A percentile compares a stretch with the other conserved stretches of the same genome.
Evolutionary conservation across 1,140 invertebrate species (phyloP).

Genomic region (Apis dorsata): DNA sequence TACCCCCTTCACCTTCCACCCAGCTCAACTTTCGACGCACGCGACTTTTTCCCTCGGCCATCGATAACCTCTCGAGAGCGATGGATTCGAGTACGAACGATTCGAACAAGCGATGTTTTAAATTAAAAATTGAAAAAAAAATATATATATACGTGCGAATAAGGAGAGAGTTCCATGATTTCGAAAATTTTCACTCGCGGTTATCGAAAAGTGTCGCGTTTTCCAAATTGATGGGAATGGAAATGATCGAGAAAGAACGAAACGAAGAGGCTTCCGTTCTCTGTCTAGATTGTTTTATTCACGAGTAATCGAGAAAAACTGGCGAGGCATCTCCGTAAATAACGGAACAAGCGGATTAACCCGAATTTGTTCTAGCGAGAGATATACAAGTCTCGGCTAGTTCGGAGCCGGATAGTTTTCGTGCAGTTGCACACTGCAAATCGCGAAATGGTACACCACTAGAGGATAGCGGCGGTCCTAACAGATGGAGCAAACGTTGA

Average conservation of each 20-base stretch:
- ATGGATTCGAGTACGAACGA: neutral
- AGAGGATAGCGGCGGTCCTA: neutral
- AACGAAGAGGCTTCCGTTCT: neutral
- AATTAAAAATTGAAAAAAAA: slow-evolving; percentile 32
- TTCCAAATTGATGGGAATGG: too few relatives aligned
- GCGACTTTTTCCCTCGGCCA: slow-evolving; percentile 12
- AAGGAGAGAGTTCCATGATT: too few relatives aligned
- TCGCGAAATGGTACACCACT: neutral
- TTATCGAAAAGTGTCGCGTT: too few relatives aligned
- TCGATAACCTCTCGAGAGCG: neutral
- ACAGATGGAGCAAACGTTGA: slow-evolving; percentile 18
- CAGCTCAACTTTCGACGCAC: slow-evolving; percentile 3
- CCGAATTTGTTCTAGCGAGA: neutral
- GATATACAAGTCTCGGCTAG: neutral
- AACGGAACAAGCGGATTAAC: slow-evolving; percentile 14
- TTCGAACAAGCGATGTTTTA: neutral
- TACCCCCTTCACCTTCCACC: too few relatives aligned
- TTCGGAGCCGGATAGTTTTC: slow-evolving; percentile 8
- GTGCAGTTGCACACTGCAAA: slow-evolving; percentile 12
- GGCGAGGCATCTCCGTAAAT: neutral
- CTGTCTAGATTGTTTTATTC: neutral
- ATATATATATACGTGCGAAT: too few relatives aligned
- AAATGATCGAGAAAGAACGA: neutral
- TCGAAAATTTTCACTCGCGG: too few relatives aligned
- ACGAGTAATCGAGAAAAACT: neutral